These are phyloP conservation scores for Sweltsa coloradensis DNA, from an alignment of 1,140 invertebrate species.

Conservation along the genomic window DNA sequence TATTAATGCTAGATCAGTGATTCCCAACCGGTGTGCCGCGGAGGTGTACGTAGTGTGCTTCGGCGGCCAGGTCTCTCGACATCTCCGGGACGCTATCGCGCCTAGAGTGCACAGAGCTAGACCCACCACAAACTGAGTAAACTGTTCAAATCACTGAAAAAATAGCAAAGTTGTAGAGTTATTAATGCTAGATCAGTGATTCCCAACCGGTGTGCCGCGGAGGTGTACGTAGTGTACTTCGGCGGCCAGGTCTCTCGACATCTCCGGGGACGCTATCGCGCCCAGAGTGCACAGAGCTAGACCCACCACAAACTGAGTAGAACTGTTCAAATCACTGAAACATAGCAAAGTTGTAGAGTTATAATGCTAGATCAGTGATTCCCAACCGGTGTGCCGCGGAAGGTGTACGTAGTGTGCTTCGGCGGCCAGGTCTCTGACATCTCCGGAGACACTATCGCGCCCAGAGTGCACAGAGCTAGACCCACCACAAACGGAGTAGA, in stretches of 20 bases:
- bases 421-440: constrained; percentile 96
- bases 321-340: constrained; percentile 87
- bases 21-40: too few species aligned
- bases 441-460: constrained; percentile 95
- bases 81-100: constrained; percentile 98
- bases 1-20: too few species aligned
- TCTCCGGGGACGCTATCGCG: constrained; percentile 96
- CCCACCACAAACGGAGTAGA: constrained; percentile 96
- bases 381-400: too few species aligned
- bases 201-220: too few species aligned
- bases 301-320: constrained; percentile 97
- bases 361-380: too few species aligned
- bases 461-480: constrained; percentile 90
- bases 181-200: too few species aligned
- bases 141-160: constrained; percentile 85
- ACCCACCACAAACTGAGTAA: constrained; percentile 98
- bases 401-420: too few species aligned
- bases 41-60: too few species aligned
- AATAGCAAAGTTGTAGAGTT: too few species aligned
- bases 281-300: constrained; percentile 94
- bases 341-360: too few species aligned
- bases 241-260: constrained; percentile 94
- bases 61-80: constrained; percentile 94
- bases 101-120: constrained; percentile 94
- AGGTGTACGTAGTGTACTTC: too few species aligned